Base-by-base conservation (phyloP, 2,113 vertebrate species). In the Mus spicilegus region DNA sequence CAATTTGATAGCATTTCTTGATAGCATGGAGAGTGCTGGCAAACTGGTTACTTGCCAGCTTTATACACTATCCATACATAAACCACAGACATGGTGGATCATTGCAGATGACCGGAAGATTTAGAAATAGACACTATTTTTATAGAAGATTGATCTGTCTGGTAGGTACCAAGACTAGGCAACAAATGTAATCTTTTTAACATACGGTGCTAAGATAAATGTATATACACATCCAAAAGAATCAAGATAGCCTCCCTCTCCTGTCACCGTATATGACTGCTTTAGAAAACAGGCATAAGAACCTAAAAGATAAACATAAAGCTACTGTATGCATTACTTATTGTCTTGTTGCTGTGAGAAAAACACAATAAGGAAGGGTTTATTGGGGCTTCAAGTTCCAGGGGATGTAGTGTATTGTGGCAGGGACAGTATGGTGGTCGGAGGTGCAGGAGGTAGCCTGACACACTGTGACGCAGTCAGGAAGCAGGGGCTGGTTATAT, bases 261-360 rank as follows among this genome's bases (percentile, higher is more conserved):
- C 36, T 30, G 5, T 91, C 61, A 92, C 88, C 14, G 51, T 77
- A 26, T 80, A 30, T 42, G 88, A 16, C 85, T 90, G 14, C 54
- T 93, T 91, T 94, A 82, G 81, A 76, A 92, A 87, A 54, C 2
- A 61, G 14, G 88, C 26, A 73, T 54, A n/a, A 90, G 81, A 5
- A 75, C 75, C 75, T 92, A 56, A 89, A 81, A 51, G 46, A 67
- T 77, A 77, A 88, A 42, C 49, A 30, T 0, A 49, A 26, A 65
- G 65, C 73, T 51, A 24, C 54, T 16, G 1, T 39, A 39, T 82
- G 19, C 54, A 26, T 63, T 42, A 42, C 13, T 63, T 42, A 39
- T 63, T 82, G 77, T 22, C 77, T 80, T 58, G 24, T 84, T 5
- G 14, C 58, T 84, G 14, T 63, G 24, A 30, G 7, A 63, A 63